Percentiles rank a stretch among this genome's conserved stretches.
phyloP scores from a whole-genome alignment of 2,888 invertebrate genomes.

The Drosophila imparisetae region DNA sequence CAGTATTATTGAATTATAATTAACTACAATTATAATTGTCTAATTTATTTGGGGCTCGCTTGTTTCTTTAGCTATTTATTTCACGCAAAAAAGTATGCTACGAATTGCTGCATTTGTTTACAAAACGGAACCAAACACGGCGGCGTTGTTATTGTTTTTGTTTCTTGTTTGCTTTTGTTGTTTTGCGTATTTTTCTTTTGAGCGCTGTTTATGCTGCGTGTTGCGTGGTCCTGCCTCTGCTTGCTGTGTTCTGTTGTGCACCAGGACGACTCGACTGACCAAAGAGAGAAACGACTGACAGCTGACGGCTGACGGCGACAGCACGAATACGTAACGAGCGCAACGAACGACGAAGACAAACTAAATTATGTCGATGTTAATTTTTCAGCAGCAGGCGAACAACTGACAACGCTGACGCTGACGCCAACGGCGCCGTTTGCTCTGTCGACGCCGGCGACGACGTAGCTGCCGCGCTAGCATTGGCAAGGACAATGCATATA shows the following conservation, averaged over 20 bases:
- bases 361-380: conserved; percentile 81
- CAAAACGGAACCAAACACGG: conserved; percentile 29
- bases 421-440: conserved; percentile 8
- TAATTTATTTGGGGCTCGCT: conserved; percentile 8
- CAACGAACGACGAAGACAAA: conserved; percentile 81
- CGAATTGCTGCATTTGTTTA: conserved; percentile 40
- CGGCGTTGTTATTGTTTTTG: conserved; percentile 15
- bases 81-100: conserved; percentile 41
- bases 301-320: conserved; percentile 21
- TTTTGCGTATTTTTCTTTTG: conserved; percentile 29
- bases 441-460: conserved; percentile 20
- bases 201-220: conserved; percentile 27
- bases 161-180: background rate
- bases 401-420: conserved; percentile 57
- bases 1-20: conserved; percentile 1
- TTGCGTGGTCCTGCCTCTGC: conserved; percentile 26
- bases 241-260: conserved; percentile 13
- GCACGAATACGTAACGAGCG: conserved; percentile 75
- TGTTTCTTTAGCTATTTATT: background rate
- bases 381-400: conserved; percentile 74
- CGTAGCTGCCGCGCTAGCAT: conserved; percentile 29
- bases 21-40: conserved; percentile 24
- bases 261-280: conserved; percentile 24
- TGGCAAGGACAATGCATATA: conserved; percentile 71
- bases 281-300: conserved; percentile 25